Percentiles rank a stretch among this genome's conserved stretches.
Evolutionary conservation across 2,797 vertebrate genomes (phyloP).

Genomic region (Ataeniobius toweri): DNA sequence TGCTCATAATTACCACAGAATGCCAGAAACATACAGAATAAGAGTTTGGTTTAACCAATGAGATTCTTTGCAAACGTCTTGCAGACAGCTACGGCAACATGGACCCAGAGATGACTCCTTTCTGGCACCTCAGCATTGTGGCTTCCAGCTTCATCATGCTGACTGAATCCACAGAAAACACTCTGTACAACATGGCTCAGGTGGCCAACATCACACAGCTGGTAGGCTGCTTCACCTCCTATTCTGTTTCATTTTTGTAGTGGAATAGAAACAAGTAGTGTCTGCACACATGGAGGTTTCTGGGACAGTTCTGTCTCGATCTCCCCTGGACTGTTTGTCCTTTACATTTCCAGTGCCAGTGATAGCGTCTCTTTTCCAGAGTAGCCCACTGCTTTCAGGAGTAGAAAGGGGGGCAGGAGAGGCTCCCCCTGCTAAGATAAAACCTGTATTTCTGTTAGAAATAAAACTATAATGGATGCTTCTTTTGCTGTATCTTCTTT

Average conservation of each 20-base stretch:
- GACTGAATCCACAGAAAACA: slow-evolving; percentile 88
- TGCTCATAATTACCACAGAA: background rate
- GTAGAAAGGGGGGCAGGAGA: too few relatives aligned
- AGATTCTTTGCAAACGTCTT: background rate
- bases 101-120: slow-evolving; percentile 83
- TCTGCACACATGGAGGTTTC: too few relatives aligned
- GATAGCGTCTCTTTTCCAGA: background rate
- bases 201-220: slow-evolving; percentile 87
- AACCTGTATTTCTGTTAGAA: background rate
- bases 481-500: background rate
- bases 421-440: background rate
- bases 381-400: too few relatives aligned
- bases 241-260: background rate
- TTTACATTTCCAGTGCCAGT: background rate
- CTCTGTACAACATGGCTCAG: slow-evolving; percentile 84
- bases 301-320: background rate
- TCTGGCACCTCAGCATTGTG: slow-evolving; percentile 80
- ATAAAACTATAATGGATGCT: background rate
- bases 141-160: slow-evolving; percentile 88
- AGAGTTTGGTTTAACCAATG: background rate
- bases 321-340: background rate
- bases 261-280: background rate
- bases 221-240: slow-evolving; percentile 74
- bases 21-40: slow-evolving; percentile 12
- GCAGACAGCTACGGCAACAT: slow-evolving; percentile 87